Conservation (phyloP, 2,113 vertebrate species). For the Drymodes brunneopygia region DNA sequence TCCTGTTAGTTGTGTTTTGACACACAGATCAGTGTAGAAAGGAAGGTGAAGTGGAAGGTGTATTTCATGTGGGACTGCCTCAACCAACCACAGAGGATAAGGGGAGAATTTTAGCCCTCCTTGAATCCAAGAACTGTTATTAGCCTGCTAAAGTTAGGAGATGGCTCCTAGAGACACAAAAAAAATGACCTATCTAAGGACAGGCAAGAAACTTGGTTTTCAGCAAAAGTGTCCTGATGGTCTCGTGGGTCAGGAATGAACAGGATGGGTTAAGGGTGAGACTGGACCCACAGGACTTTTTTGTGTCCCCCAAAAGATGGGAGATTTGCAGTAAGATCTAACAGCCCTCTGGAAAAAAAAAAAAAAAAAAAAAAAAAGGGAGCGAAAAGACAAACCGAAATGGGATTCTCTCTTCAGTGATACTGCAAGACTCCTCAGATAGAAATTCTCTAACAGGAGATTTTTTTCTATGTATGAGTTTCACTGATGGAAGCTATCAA, state of each 20-base stretch:
- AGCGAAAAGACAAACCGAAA: neutral
- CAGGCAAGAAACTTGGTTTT: neutral
- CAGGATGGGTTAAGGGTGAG: neutral
- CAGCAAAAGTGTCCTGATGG: rapidly evolving
- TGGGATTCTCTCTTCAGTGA: neutral
- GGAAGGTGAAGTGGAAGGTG: neutral
- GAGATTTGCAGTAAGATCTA: neutral
- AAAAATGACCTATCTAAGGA: neutral
- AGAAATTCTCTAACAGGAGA: neutral
- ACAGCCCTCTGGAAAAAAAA: neutral
- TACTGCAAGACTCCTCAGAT: neutral
- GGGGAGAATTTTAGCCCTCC: neutral
- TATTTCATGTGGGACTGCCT: neutral
- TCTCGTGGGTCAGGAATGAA: neutral
- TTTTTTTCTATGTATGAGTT: neutral
- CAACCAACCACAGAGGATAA: neutral
- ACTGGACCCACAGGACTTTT: neutral
- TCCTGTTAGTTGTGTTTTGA: neutral
- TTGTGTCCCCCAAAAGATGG: neutral
- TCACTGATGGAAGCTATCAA: neutral
- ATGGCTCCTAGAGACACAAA: neutral
- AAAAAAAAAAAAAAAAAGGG: neutral
- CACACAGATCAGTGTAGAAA: neutral
- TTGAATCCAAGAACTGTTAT: neutral
- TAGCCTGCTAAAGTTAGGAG: neutral